Evolutionary conservation across 2,113 vertebrate genomes (phyloP).

Genomic region (Coracopsis vasa): DNA sequence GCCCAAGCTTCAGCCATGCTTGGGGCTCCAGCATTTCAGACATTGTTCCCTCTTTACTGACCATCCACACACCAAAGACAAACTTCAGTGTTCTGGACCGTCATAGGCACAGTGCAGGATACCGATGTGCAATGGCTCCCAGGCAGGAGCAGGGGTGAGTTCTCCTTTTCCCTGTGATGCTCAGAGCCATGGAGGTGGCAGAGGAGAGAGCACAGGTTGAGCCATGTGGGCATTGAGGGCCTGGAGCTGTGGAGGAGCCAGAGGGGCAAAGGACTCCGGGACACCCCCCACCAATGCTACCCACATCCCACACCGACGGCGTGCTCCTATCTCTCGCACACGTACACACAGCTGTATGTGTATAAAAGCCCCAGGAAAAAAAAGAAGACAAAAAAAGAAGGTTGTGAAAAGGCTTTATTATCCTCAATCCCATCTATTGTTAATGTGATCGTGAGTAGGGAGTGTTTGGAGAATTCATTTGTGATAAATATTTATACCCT

Average conservation of each 20-base stretch:
- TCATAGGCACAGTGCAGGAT: fast-evolving
- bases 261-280: fast-evolving
- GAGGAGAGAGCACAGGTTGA: not conserved
- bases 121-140: fast-evolving
- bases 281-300: not conserved
- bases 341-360: not conserved
- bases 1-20: not conserved
- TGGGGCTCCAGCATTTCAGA: not conserved
- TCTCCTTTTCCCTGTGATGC: not conserved
- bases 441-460: not conserved
- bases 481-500: conserved; percentile 67
- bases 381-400: fast-evolving
- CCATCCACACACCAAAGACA: not conserved
- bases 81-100: not conserved
- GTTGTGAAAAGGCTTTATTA: conserved; percentile 15
- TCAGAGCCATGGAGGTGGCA: fast-evolving
- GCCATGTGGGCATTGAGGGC: not conserved
- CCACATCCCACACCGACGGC: not conserved
- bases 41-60: fast-evolving
- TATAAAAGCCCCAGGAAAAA: not conserved
- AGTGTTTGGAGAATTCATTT: conserved; percentile 40
- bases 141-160: not conserved
- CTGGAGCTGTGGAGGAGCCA: not conserved
- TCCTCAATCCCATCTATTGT: conserved; percentile 50
- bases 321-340: not conserved